Conservation (phyloP, 2,888 invertebrate species). For the Dione juno region DNA sequence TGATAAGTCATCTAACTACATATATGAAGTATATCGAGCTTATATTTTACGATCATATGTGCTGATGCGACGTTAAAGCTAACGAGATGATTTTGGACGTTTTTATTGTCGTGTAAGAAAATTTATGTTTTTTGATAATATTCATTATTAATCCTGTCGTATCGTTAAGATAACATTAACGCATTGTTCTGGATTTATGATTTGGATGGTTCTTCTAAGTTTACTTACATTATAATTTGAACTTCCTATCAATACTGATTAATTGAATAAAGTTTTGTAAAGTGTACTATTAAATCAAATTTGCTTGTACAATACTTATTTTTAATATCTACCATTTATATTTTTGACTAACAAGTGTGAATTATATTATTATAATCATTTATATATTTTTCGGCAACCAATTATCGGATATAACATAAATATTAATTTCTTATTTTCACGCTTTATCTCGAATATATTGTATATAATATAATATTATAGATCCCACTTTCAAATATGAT, state of each 20-base stretch:
- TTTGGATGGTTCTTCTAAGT: slow-evolving; percentile 6
- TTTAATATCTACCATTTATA: too few species aligned
- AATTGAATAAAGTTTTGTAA: neutral
- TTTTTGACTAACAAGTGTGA: too few species aligned
- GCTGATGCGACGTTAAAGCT: neutral
- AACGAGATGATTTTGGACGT: slow-evolving; percentile 24
- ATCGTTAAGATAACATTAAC: slow-evolving; percentile 27
- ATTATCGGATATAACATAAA: too few species aligned
- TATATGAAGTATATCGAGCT: slow-evolving; percentile 15
- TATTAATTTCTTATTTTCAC: too few species aligned
- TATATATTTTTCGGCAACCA: too few species aligned
- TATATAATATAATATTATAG: too few species aligned
- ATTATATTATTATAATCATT: too few species aligned
- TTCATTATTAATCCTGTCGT: slow-evolving; percentile 23
- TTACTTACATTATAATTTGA: slow-evolving; percentile 16
- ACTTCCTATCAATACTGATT: neutral
- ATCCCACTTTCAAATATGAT: too few species aligned
- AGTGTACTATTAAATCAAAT: neutral
- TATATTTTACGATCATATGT: slow-evolving; percentile 10
- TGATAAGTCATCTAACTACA: slow-evolving; percentile 6
- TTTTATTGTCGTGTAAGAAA: slow-evolving; percentile 23
- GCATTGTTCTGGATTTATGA: slow-evolving; percentile 20
- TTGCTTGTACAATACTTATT: too few species aligned
- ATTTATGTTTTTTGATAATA: slow-evolving; percentile 27
- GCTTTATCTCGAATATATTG: too few species aligned